Conservation (phyloP, 2,888 invertebrate genomes). For the Drosophila neonasuta region DNA sequence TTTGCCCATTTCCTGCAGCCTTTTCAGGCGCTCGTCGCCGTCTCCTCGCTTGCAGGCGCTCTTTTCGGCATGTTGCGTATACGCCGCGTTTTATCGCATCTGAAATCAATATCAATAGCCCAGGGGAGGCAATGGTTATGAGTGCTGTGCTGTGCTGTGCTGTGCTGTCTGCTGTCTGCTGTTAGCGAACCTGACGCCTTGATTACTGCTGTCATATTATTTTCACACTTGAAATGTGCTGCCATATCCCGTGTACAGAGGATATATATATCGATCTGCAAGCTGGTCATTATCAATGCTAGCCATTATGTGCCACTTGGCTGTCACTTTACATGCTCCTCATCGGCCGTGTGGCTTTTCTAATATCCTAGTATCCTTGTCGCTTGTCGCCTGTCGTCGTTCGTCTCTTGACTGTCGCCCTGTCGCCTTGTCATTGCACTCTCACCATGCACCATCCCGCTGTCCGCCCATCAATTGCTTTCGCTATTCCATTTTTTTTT, state of each 20-base stretch:
- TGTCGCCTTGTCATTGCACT: constrained; percentile 20
- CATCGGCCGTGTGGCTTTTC: constrained; percentile 51
- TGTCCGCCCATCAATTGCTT: constrained; percentile 4
- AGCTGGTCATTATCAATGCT: constrained; percentile 62
- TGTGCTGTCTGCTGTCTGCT: neutral
- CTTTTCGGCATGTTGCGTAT: constrained; percentile 38
- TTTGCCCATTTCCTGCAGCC: constrained; percentile 70
- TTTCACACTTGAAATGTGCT: constrained; percentile 71
- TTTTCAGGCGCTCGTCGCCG: constrained; percentile 21
- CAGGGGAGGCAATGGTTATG: neutral
- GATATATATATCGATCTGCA: constrained; percentile 48
- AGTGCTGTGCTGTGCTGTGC: neutral
- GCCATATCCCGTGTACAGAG: constrained; percentile 8
- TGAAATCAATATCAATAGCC: constrained; percentile 63
- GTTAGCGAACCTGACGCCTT: constrained; percentile 41
- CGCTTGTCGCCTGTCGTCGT: constrained; percentile 16
- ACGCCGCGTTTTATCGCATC: constrained; percentile 43
- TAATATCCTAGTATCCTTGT: constrained; percentile 55
- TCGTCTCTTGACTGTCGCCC: constrained; percentile 14
- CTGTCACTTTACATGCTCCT: constrained; percentile 66
- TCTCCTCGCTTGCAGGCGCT: constrained; percentile 1
- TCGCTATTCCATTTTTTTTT: constrained; percentile 9
- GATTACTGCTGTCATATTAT: constrained; percentile 76
- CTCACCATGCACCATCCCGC: constrained; percentile 15
- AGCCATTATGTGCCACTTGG: constrained; percentile 60